Conservation (phyloP, 2,888 invertebrate genomes). For the Mesorhabditis belari region DNA sequence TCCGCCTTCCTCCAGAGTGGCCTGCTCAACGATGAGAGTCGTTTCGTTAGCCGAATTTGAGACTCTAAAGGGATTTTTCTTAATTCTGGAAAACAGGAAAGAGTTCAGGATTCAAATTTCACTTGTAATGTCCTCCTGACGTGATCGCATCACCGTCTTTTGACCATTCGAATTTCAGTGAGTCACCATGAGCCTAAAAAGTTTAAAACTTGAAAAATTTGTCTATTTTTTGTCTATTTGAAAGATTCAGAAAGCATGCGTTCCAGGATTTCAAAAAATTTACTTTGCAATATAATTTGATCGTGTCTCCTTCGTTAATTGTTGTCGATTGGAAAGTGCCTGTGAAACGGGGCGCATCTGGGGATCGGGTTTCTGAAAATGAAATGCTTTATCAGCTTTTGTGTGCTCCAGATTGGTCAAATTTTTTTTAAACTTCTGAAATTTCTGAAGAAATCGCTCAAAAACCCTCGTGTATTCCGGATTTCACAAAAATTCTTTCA, state of each 20-base stretch:
- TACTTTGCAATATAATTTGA: slow-evolving; percentile 62
- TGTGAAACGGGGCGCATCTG: slow-evolving; percentile 80
- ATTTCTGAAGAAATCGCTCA: no score
- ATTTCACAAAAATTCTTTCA: background rate
- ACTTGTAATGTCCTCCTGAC: slow-evolving; percentile 28
- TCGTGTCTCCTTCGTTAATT: slow-evolving; percentile 87
- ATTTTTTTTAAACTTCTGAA: no score
- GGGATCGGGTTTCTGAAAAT: slow-evolving; percentile 30
- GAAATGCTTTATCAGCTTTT: no score
- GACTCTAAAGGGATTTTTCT: slow-evolving; percentile 17
- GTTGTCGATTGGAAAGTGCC: slow-evolving; percentile 81
- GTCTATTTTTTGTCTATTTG: background rate
- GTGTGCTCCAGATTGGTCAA: no score
- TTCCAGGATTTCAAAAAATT: background rate
- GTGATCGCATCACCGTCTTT: slow-evolving; percentile 31
- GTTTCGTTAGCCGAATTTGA: slow-evolving; percentile 77
- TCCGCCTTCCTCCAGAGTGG: slow-evolving; percentile 80
- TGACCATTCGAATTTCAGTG: slow-evolving; percentile 29
- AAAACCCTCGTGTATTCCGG: no score
- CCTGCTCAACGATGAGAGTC: slow-evolving; percentile 78
- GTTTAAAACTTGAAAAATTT: background rate
- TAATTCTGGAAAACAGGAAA: background rate
- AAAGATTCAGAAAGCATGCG: background rate
- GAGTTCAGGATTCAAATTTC: background rate
- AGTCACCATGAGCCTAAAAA: slow-evolving; percentile 18